Percentiles rank a stretch among this genome's conserved stretches.
Conservation (phyloP, 2,797 vertebrate species). For the Muscicapa comitata region DNA sequence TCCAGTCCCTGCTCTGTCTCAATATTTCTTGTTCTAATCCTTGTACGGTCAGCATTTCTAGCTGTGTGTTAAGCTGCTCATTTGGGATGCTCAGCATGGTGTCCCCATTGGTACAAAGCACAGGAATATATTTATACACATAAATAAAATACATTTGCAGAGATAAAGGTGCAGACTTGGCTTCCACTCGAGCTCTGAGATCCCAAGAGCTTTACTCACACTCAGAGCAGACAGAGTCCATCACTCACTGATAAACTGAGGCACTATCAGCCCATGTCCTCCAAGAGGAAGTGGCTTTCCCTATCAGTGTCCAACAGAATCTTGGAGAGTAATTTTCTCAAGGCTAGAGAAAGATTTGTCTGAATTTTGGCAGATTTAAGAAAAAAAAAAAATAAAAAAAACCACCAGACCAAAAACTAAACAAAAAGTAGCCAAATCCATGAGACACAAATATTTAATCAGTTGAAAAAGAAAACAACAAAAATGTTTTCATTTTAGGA, state of each 20-base stretch:
- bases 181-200: not conserved
- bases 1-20: not conserved
- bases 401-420: not conserved
- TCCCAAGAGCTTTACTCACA: not conserved
- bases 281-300: not conserved
- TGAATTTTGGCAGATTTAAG: not conserved
- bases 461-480: not conserved
- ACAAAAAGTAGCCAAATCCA: not conserved
- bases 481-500: not conserved
- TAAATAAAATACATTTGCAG: not conserved
- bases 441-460: not conserved
- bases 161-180: not conserved
- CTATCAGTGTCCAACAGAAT: not conserved
- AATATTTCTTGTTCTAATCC: not conserved
- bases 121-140: not conserved
- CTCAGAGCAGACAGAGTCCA: not conserved
- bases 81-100: not conserved
- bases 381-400: not conserved
- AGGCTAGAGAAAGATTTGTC: not conserved
- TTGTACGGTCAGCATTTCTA: not conserved
- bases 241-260: not conserved
- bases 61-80: not conserved
- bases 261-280: not conserved
- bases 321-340: not conserved
- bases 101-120: not conserved